Evolutionary conservation across 2,888 invertebrate genomes (phyloP), one percentile per base, ranked within the genome.

Genomic region (Dorcus parallelipipedus): DNA sequence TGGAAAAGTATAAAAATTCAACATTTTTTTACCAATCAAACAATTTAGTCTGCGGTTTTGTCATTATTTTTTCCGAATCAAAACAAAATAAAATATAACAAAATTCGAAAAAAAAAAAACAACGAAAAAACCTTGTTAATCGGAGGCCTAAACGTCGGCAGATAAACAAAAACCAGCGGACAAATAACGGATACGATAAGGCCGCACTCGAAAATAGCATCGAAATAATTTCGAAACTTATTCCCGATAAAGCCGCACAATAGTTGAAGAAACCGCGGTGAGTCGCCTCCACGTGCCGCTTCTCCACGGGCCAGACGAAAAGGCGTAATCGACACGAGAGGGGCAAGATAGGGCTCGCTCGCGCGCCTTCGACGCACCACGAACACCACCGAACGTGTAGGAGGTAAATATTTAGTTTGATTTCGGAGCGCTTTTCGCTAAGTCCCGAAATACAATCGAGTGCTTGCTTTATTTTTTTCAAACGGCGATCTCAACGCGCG

Each of bases 391-490:
- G 74, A 72, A 65, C 69, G 67, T 69, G 71, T 71, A 71, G 73
- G 74, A 76, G 76, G 76, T 77, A 76, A 78, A 70, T 73, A 75
- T 76, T 75, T 69, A 77, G 76, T 77, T 74, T 74, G 75, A 76
- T 76, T 76, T 76, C 74, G 69, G 71, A 71, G 59, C 65, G 64
- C 58, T 54, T 45, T 58, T 52, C 49, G 71, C 69, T 69, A 70
- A 69, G 64, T 60, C 51, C 63, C 65, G 61, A 69, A 71, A 70
- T 42, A 17, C 42, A 9, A 17, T 42, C 42, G 42, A 10, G 42
- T 42, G 42, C 42, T 14, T 42, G 42, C 10, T 42, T 42, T 14
- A 17, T 42, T 14, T 33, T 14, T 42, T 42, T 14, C 42, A 17
- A 42, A 42, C 42, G 42, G 10, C 42, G 42, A 17, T 42, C 10